phyloP scores from a whole-genome alignment of 2,888 invertebrate species.

The Acanthoscelides obtectus region DNA sequence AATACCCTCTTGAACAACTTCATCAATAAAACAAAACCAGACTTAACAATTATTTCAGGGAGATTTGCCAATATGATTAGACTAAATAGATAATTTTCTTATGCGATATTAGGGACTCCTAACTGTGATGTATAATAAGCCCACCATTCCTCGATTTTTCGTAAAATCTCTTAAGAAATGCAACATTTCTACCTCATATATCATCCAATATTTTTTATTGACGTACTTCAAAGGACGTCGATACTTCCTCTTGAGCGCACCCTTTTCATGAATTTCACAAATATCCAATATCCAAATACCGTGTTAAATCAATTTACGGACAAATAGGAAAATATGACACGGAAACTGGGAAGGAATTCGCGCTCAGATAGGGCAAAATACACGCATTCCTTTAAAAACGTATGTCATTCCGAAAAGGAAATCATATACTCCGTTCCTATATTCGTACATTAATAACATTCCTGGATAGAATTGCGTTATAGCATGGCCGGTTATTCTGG shows the following conservation, averaged over 20 bases:
- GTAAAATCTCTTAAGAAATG: too few species aligned
- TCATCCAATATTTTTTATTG: neutral
- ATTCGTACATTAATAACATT: neutral
- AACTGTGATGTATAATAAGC: too few species aligned
- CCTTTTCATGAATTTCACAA: neutral
- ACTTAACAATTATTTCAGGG: too few species aligned
- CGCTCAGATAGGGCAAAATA: neutral
- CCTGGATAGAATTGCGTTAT: neutral
- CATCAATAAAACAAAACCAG: too few species aligned
- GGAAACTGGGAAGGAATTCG: neutral
- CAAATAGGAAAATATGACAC: neutral
- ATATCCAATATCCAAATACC: neutral
- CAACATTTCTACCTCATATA: too few species aligned
- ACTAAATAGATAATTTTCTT: too few species aligned
- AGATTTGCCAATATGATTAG: too few species aligned
- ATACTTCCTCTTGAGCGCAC: neutral
- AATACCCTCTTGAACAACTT: too few species aligned
- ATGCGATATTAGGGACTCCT: too few species aligned
- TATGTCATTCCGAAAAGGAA: neutral
- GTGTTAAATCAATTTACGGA: neutral
- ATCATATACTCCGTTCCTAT: neutral
- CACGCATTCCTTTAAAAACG: neutral
- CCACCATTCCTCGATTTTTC: too few species aligned
- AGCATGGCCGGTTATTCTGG: neutral
- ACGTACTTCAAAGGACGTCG: neutral